Conservation (phyloP, 2,797 vertebrate genomes). For the Falco berigora region DNA sequence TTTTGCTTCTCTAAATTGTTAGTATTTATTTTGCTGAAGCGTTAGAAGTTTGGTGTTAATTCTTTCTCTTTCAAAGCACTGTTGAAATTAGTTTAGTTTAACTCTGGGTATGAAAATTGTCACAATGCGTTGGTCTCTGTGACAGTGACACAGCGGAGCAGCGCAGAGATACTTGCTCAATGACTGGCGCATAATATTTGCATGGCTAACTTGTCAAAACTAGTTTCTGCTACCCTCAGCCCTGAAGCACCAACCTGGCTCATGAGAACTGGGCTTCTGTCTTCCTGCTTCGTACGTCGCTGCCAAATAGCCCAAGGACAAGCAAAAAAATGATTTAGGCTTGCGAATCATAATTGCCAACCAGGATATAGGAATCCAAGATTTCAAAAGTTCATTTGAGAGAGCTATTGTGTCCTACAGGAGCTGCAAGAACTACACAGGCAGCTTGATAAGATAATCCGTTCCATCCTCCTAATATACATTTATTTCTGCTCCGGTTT, state of each 20-base stretch:
- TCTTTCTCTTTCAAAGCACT: background rate
- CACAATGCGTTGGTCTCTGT: background rate
- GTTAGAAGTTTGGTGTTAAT: background rate
- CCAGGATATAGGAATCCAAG: background rate
- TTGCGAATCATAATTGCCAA: background rate
- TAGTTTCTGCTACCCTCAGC: conserved; percentile 29
- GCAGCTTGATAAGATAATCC: background rate
- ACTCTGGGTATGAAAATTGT: conserved; percentile 50
- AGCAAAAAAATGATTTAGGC: background rate
- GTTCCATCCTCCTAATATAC: background rate
- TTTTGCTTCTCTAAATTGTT: background rate
- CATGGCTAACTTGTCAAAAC: conserved; percentile 60
- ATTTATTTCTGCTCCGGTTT: background rate
- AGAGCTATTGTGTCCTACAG: background rate
- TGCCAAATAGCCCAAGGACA: conserved; percentile 5
- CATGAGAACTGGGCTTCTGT: conserved; percentile 4
- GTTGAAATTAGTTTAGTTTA: background rate
- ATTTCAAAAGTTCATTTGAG: background rate
- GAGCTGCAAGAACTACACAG: background rate
- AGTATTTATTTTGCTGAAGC: background rate
- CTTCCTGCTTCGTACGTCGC: background rate
- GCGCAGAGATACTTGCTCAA: conserved; percentile 18
- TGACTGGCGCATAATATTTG: background rate
- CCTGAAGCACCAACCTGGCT: conserved; percentile 37
- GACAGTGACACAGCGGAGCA: background rate